Percentiles rank a stretch among this genome's conserved stretches.
phyloP scores from a whole-genome alignment of 2,113 vertebrate species.

The Crypturellus undulatus region DNA sequence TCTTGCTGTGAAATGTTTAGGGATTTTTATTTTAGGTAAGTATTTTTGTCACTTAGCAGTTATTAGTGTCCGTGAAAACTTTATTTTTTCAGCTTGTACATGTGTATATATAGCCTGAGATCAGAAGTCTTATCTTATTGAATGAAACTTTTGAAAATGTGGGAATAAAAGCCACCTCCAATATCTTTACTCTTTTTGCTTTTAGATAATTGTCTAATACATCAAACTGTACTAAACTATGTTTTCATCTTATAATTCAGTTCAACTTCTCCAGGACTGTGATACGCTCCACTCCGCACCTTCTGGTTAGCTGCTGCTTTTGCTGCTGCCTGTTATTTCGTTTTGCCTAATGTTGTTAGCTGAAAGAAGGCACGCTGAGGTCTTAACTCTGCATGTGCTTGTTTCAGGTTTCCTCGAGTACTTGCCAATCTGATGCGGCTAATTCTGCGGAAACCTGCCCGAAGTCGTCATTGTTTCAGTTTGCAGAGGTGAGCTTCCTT shows the following conservation, averaged over 20 bases:
- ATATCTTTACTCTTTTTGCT: neutral
- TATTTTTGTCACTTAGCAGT: neutral
- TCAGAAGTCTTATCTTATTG: neutral
- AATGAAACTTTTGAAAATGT: neutral
- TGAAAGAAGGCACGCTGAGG: neutral
- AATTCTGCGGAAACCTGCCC: slow-evolving; percentile 83
- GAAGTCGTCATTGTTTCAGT: slow-evolving; percentile 85
- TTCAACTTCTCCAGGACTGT: neutral
- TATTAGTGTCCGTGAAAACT: neutral
- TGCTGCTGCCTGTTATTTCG: neutral
- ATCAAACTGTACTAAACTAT: neutral
- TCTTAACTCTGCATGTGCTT: slow-evolving; percentile 15
- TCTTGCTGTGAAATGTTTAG: neutral
- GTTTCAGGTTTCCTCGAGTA: slow-evolving; percentile 83
- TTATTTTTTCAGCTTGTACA: neutral
- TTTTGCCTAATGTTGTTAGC: neutral
- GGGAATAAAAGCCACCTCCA: neutral
- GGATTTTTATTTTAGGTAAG: neutral
- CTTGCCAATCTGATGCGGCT: slow-evolving; percentile 79
- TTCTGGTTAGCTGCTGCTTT: neutral
- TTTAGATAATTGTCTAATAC: neutral
- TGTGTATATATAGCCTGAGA: neutral
- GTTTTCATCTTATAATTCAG: neutral
- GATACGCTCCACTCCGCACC: neutral
- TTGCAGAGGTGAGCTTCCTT: slow-evolving; percentile 84